Evolutionary conservation across 2,888 invertebrate species (phyloP).

Genomic region (Perizoma affinitatum): DNA sequence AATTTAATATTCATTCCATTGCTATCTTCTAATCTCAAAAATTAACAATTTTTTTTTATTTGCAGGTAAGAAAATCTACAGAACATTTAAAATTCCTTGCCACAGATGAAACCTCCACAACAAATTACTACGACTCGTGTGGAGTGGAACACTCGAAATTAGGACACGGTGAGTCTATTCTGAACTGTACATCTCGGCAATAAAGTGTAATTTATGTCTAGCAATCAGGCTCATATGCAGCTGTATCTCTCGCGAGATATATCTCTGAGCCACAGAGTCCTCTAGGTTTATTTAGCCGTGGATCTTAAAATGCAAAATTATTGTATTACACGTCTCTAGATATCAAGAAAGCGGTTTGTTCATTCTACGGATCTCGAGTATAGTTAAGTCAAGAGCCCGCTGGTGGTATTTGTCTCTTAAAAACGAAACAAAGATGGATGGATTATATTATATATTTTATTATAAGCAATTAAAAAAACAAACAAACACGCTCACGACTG

Average conservation of each 20-base stretch:
- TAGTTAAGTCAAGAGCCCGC: too few species aligned
- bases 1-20: too few species aligned
- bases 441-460: too few species aligned
- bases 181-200: conserved; percentile 9
- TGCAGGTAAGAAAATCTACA: background rate
- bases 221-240: conserved; percentile 13
- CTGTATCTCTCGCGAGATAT: conserved; percentile 16
- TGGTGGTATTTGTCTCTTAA: too few species aligned
- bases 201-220: conserved; percentile 20
- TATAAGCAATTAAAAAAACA: too few species aligned
- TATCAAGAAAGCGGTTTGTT: too few species aligned
- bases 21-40: background rate
- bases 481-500: too few species aligned
- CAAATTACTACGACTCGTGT: background rate
- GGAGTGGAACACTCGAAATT: background rate
- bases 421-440: too few species aligned
- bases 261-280: conserved; percentile 15
- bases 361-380: too few species aligned
- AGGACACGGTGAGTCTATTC: conserved; percentile 13
- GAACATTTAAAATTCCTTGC: background rate
- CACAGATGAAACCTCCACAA: background rate
- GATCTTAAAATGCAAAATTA: background rate
- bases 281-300: conserved; percentile 17
- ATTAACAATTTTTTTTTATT: background rate
- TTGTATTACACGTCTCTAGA: too few species aligned